Base-by-base conservation (phyloP, 2,113 vertebrate species). In the Salvator merianae region DNA sequence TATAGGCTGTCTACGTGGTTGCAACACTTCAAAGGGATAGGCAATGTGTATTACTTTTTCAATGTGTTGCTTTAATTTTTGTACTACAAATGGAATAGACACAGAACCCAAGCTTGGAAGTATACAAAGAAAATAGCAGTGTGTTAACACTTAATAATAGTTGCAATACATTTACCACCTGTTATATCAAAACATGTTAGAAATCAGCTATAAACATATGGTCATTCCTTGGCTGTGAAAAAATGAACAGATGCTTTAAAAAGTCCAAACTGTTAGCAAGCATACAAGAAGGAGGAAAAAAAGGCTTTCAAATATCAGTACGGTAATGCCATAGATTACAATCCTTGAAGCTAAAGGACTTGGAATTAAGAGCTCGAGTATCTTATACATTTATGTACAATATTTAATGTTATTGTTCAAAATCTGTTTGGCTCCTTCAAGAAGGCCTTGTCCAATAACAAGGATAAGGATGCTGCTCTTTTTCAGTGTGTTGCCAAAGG, bases 81-180 rank as follows among this genome's bases (percentile, higher is more conserved):
- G 36, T 40, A 59, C 14, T 62, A 22, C 7, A n/a, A 62, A 30
- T 47, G 28, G 30, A 71, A 70, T 28, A 62, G 70, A 63, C 87
- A 85, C 13, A 34, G n/a, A 77, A 62, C 40, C 70, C 65, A 62
- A 90, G 18, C 69, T 83, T 62, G 69, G 59, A 87, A 77, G 76
- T 86, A 88, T 80, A 81, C 89, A 85, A 82, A 6, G 22, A 66
- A 91, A 89, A 69, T 86, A 81, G 69, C 32, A 91, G 82, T 83
- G 91, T 87, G 86, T 81, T 82, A 89, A 34, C 70, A 84, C 83
- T 92, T 87, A 87, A 82, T 82, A 89, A 34, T 71, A 84, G 86
- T 73, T 88, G 76, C 92, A 88, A 85, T 63, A 72, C n/a, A 82
- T 84, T 88, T 81, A 14, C 78, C 86, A 78, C 68, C 79, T 87